Conservation (phyloP, 2,888 invertebrate species). For the Eulithis prunata region DNA sequence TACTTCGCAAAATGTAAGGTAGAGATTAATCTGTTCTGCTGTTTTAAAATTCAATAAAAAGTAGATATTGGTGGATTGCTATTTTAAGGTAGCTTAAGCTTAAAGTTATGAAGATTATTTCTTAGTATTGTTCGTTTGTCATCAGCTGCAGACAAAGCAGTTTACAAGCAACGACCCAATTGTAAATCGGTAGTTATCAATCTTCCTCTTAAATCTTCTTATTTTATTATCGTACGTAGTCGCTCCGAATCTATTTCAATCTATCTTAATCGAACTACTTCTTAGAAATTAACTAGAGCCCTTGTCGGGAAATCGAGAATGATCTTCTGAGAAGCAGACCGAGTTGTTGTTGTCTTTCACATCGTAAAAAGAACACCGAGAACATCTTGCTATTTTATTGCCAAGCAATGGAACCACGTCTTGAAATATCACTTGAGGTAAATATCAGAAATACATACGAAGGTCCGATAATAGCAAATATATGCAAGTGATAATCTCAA, state of each 20-base stretch:
- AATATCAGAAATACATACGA: conserved; percentile 11
- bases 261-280: conserved; percentile 46
- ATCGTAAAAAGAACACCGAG: conserved; percentile 55
- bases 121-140: neutral
- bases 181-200: conserved; percentile 32
- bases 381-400: conserved; percentile 26
- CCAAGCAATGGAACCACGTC: conserved; percentile 10
- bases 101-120: neutral
- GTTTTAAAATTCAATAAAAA: too few relatives aligned
- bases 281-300: conserved; percentile 66
- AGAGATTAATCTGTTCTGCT: too few relatives aligned
- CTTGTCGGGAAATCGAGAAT: conserved; percentile 58
- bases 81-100: neutral
- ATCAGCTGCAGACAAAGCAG: conserved; percentile 15
- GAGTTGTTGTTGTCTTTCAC: conserved; percentile 58
- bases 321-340: conserved; percentile 62
- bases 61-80: too few relatives aligned
- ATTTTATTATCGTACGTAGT: conserved; percentile 38
- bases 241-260: conserved; percentile 32
- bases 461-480: conserved; percentile 27
- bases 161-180: conserved; percentile 45
- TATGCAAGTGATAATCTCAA: conserved; percentile 33
- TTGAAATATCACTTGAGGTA: conserved; percentile 16
- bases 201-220: conserved; percentile 39
- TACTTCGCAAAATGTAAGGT: too few relatives aligned